Evolutionary conservation across 2,113 vertebrate species (phyloP).

Genomic region (Centropristis striata): DNA sequence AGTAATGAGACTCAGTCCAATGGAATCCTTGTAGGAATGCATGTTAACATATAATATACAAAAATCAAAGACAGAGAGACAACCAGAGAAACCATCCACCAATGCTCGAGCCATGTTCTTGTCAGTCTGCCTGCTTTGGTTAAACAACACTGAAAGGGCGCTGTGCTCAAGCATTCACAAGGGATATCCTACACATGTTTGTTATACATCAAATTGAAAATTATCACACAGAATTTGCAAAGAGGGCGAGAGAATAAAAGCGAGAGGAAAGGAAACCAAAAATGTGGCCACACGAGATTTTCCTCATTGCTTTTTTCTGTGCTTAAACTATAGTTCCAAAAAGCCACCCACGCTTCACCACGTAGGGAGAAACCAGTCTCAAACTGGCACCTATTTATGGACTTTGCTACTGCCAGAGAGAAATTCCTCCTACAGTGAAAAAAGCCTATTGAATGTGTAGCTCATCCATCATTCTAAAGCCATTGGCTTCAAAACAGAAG

Average conservation of each 20-base stretch:
- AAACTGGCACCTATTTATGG: constrained; percentile 86
- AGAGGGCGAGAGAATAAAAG: constrained; percentile 33
- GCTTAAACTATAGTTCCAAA: constrained; percentile 71
- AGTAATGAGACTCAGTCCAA: constrained; percentile 67
- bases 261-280: constrained; percentile 55
- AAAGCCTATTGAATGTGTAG: constrained; percentile 70
- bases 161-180: constrained; percentile 33
- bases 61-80: constrained; percentile 71
- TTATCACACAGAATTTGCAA: constrained; percentile 72
- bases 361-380: constrained; percentile 75
- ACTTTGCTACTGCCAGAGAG: constrained; percentile 80
- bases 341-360: constrained; percentile 84
- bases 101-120: constrained; percentile 45
- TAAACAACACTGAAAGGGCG: constrained; percentile 40
- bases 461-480: constrained; percentile 84
- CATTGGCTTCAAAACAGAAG: constrained; percentile 78
- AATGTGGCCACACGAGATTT: constrained; percentile 74
- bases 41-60: constrained; percentile 66
- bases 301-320: constrained; percentile 76
- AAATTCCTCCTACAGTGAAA: constrained; percentile 78
- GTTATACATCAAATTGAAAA: constrained; percentile 73
- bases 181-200: constrained; percentile 72
- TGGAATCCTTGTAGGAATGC: constrained; percentile 67
- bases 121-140: constrained; percentile 64
- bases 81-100: constrained; percentile 63